Conservation (phyloP, 92 coral and sea anemone genomes). For the Porites evermanni region DNA sequence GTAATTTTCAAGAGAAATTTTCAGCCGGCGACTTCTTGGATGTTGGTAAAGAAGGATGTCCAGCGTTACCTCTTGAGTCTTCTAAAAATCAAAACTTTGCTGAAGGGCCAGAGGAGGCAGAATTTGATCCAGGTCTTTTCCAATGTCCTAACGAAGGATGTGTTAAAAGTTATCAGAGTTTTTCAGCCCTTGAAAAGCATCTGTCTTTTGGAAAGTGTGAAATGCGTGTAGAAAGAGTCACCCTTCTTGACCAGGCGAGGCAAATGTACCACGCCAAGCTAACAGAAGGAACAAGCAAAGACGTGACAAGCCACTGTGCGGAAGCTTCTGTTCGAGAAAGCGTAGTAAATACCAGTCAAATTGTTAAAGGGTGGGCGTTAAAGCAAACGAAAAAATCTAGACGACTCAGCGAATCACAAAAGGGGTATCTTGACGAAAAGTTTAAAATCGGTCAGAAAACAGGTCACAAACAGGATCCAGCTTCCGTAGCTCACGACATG, state of each 20-base stretch:
- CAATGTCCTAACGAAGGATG: conserved; percentile 52
- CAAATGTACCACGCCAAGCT: conserved; percentile 54
- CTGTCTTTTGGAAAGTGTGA: conserved; percentile 54
- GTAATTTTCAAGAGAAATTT: no score
- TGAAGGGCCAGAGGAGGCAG: conserved; percentile 7
- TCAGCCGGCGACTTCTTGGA: no score
- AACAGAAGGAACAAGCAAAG: conserved; percentile 37
- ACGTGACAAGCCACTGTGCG: neutral
- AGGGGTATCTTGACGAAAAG: conserved; percentile 28
- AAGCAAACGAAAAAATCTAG: conserved; percentile 40
- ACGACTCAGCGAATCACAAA: conserved; percentile 50
- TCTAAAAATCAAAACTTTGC: conserved; percentile 38
- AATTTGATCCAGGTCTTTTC: neutral
- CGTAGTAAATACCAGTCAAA: neutral
- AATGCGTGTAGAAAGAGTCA: conserved; percentile 56
- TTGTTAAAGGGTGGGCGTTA: conserved; percentile 47
- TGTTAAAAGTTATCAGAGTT: conserved; percentile 36
- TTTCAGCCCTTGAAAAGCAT: conserved; percentile 43
- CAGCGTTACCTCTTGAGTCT: conserved; percentile 48
- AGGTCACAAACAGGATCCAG: conserved; percentile 66
- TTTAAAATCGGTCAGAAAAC: conserved; percentile 53
- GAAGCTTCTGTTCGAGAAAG: neutral
- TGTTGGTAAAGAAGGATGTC: no score
- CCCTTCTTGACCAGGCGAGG: conserved; percentile 59
- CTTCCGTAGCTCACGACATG: conserved; percentile 52